Evolutionary conservation across 2,888 invertebrate species (phyloP), one percentile per base, ranked within the genome.

Genomic region (Heliconius ethilla): DNA sequence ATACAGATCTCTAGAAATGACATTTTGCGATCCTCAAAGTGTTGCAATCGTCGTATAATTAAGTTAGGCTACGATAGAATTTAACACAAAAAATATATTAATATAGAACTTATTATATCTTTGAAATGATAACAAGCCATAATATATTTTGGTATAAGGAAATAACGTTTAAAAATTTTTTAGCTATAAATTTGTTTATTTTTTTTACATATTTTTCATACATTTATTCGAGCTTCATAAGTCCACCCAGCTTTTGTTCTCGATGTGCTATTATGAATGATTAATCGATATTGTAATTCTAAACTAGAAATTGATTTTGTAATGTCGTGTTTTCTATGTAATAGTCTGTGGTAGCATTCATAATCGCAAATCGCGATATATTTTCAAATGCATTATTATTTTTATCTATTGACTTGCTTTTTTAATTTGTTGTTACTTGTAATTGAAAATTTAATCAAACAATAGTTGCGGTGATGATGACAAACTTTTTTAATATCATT

Each of bases 71-170:
- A 89, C 84, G 87, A 84, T 90, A 92, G 91, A 82, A 89, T 90
- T 88, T 88, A 89, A 91, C 89, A 89, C 87, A 88, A 89, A 90
- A 87, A 89, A 83, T 84, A 84, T 90, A 91, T 89, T 87, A 90
- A 87, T 87, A 92, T 75, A 75, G 76, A 87, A 92, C 87, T 89
- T 88, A 89, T 88, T 91, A 90, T 92, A 93, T 92, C 91, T 93
- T 92, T 86, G 89, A 91, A 91, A 89, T 89, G 87, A 90, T 89
- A 92, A 92, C 89, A 90, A 92, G 94, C 94, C 94, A 94, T 94
- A 94, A 94, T 93, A 93, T 94, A 94, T 94, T 94, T 94, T 94
- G 94, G 94, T 93, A 94, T 94, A 93, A 93, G 92, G 86, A 89
- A 87, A 86, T 87, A 90, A 85, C 89, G 86, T 86, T 84, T 79